Evolutionary conservation across 1,140 invertebrate species (phyloP), one percentile per base, ranked within the genome.

Genomic region (Drosophila lini): DNA sequence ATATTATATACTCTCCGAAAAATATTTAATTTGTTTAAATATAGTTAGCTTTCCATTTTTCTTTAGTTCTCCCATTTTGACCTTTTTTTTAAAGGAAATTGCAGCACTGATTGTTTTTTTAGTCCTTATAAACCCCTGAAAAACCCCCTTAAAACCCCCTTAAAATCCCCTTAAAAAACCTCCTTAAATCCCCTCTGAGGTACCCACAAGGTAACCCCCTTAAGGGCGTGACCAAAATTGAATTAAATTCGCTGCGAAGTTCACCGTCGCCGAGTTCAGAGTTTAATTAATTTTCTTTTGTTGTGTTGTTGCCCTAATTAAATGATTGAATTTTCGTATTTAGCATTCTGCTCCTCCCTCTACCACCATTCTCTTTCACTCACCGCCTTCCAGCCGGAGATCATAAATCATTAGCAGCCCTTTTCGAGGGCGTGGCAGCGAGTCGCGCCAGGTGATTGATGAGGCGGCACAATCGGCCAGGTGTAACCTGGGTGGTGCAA

Each of bases 271-370:
- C 64, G 61, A 81, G 82, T 83, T 88, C 84, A 82, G 78, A 83
- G 83, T 86, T 80, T 88, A 86, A 86, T 86, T 86, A 86, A 86
- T 80, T 88, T 86, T 83, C 83, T 83, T 86, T 86, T 88, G 83
- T 86, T 83, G 74, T 85, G 71, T 61, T 85, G 65, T 64, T 63
- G 80, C 83, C 67, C 80, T 86, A 86, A 86, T 86, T 86, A 88
- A 86, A 86, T 86, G 83, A 86, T 86, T 86, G 83, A 86, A 86
- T 86, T 78, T 88, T 70, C 80, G 83, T 70, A 86, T 86, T 82
- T 82, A 79, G 82, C 69, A 36, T 62, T 40, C 48, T 44, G 52
- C 32, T 15, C 19, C 19, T 55, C 34, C 34, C 5, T 4, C 13
- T 53, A 7, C 8, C 16, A 31, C 25, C 45, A 3, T 22, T 47